Evolutionary conservation across 2,113 vertebrate species (phyloP).

Genomic region (Bettongia penicillata): DNA sequence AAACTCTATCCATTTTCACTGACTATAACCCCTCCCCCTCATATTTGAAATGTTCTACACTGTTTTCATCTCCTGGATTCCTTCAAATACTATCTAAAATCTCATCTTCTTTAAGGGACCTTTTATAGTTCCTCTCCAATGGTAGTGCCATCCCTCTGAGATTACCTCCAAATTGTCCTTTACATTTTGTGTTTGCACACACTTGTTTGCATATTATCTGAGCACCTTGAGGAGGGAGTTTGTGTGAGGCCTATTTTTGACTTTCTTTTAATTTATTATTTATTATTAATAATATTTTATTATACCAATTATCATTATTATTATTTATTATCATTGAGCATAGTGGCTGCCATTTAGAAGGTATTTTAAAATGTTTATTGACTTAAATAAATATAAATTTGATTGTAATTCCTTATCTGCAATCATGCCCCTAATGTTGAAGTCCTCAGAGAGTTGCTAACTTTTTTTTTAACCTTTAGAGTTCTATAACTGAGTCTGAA

Average conservation of each 20-base stretch:
- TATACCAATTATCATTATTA: too few species aligned
- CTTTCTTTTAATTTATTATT: background rate
- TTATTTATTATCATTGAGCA: background rate
- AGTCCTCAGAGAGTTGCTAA: background rate
- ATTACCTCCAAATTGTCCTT: background rate
- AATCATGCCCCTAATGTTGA: background rate
- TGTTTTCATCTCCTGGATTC: background rate
- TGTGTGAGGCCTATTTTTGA: background rate
- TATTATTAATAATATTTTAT: too few species aligned
- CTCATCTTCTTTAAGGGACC: background rate
- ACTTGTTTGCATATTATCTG: background rate
- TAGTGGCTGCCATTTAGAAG: background rate
- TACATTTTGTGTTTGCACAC: background rate
- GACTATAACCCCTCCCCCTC: background rate
- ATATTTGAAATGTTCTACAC: background rate
- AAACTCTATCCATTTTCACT: background rate
- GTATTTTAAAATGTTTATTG: background rate
- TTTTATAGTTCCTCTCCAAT: background rate
- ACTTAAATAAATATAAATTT: background rate
- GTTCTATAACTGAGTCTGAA: background rate
- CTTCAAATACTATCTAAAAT: too few species aligned
- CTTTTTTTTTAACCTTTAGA: too few species aligned
- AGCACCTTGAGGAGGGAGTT: background rate
- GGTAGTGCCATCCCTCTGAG: background rate
- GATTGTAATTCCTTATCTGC: background rate